Evolutionary conservation across 1,140 invertebrate genomes (phyloP), one percentile per base, ranked within the genome.

Genomic region (Drosophila varians): DNA sequence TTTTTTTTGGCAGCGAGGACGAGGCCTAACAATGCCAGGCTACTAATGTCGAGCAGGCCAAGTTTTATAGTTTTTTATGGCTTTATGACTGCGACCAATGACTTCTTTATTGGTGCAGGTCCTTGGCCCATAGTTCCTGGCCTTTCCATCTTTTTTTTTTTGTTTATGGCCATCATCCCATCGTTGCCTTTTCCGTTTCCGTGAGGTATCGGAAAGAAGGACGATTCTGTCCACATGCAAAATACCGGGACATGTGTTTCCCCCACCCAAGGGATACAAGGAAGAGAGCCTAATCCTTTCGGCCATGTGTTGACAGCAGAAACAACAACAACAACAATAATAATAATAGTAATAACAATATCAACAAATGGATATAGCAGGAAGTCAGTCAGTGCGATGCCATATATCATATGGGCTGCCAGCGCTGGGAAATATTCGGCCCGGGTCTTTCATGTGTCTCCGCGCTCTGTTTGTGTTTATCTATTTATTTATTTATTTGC

Each of bases 21-120:
- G 45, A 31, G 16, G 9, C 25, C 42, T 9, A 42, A 75, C 48
- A 69, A 74, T 57, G 49, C 25, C 53, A 68, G 74, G 70, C 78
- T 83, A 83, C 78, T 86, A 83, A 83, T 84, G 75, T 83, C 78
- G 78, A 83, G 77, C 77, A 80, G 61, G 36, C 46, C 34, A 23
- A 52, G 62, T 68, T 38, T 55, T 57, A 56, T 76, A 60, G 25
- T 61, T 83, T 80, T 84, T 84, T 84, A 84, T 84, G 80, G 72
- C 62, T 84, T 84, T 84, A 84, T 80, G 76, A 82, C 55, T 54
- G 14, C 16, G 36, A 43, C 49, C 61, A 65, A 84, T 84, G 80
- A 84, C 80, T 84, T 84, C 80, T 84, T 84, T 84, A 84, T 84
- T 87, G 72, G 77, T 87, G 82, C 80, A 83, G 71, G 57, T 74